These are phyloP conservation scores for Enteromius fasciolatus DNA, from an alignment of 2,797 vertebrate species.

Conservation along the genomic window DNA sequence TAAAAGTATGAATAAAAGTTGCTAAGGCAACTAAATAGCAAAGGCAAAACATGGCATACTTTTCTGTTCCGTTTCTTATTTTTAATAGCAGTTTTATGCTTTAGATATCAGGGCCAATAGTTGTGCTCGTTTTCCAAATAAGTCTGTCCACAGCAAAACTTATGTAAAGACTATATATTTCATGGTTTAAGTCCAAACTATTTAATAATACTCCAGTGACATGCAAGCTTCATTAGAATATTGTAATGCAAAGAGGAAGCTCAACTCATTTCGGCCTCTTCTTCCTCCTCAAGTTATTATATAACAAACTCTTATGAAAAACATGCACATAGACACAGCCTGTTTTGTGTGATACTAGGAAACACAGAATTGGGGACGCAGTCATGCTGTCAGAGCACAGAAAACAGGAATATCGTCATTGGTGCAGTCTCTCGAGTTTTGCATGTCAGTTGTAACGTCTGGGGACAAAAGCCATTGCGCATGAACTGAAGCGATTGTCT, in stretches of 20 bases:
- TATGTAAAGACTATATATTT: not conserved
- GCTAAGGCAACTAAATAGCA: conserved; percentile 12
- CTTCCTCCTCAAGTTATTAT: conserved; percentile 25
- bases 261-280: conserved; percentile 2
- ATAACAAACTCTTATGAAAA: conserved; percentile 40
- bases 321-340: conserved; percentile 37
- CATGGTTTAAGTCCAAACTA: not conserved
- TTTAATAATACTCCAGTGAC: not conserved
- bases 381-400: conserved; percentile 8
- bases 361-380: conserved; percentile 24
- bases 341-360: conserved; percentile 45
- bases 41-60: conserved; percentile 5
- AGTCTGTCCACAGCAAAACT: not conserved
- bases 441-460: conserved; percentile 42
- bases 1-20: conserved; percentile 24
- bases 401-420: not conserved
- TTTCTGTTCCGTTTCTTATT: not conserved
- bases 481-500: not conserved
- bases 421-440: conserved; percentile 21
- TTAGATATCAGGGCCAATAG: not conserved
- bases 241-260: not conserved
- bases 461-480: conserved; percentile 12
- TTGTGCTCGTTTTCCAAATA: not conserved
- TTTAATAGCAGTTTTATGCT: not conserved
- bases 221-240: not conserved